Evolutionary conservation across 2,888 invertebrate species (phyloP).

Genomic region (Luperina nickerlii): DNA sequence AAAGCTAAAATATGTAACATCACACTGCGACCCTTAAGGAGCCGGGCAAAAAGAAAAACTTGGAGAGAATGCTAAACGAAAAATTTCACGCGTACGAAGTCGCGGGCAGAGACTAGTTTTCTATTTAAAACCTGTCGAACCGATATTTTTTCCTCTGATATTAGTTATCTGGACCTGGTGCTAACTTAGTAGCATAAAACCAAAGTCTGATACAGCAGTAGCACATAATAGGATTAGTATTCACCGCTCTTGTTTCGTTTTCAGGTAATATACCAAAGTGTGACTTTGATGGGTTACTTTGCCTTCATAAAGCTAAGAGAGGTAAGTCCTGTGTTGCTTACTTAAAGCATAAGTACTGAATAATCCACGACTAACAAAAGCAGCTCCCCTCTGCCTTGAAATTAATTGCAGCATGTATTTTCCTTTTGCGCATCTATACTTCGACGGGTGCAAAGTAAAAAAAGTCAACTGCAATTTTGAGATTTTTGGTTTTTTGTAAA

Average conservation of each 20-base stretch:
- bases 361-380: neutral
- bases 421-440: no score
- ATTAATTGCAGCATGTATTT: neutral
- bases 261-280: constrained; percentile 86
- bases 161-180: neutral
- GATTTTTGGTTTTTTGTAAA: no score
- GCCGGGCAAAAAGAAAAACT: no score
- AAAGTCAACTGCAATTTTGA: no score
- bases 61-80: no score
- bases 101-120: neutral
- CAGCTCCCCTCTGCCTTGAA: neutral
- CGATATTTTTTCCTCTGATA: neutral
- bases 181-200: neutral
- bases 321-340: constrained; percentile 66
- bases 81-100: no score
- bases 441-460: no score
- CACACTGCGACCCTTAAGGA: no score
- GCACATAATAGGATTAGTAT: neutral
- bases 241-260: constrained; percentile 59
- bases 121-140: neutral
- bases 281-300: constrained; percentile 88
- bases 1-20: no score
- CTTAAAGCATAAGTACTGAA: neutral
- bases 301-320: constrained; percentile 87
- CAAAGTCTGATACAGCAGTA: neutral